A percentile compares a stretch with the other conserved stretches of the same genome.
phyloP scores from a whole-genome alignment of 2,113 vertebrate species.

The Corydoras sp. region DNA sequence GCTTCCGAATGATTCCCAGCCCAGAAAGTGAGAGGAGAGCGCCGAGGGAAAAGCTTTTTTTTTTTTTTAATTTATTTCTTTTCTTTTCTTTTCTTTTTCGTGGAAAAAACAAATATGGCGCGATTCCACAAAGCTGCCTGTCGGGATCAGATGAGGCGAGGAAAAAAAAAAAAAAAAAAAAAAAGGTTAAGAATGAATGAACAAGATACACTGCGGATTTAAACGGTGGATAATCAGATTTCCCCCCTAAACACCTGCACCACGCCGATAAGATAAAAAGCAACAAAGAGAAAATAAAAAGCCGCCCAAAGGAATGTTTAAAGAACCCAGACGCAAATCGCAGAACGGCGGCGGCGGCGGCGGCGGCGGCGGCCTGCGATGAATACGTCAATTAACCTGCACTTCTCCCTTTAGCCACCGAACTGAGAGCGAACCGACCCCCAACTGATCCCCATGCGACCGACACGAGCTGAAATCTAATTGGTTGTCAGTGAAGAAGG shows the following conservation, averaged over 20 bases:
- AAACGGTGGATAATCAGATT: slow-evolving; percentile 63
- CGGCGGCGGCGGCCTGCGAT: background rate
- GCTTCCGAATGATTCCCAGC: slow-evolving; percentile 39
- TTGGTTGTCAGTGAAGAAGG: no score
- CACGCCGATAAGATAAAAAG: slow-evolving; percentile 58
- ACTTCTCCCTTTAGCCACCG: slow-evolving; percentile 16
- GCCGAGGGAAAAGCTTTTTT: slow-evolving; percentile 49
- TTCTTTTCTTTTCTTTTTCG: no score
- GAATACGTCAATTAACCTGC: slow-evolving; percentile 54
- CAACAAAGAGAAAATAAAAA: slow-evolving; percentile 34
- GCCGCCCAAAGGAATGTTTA: slow-evolving; percentile 32
- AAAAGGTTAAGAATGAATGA: slow-evolving; percentile 7
- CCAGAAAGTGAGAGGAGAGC: background rate
- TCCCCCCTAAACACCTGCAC: slow-evolving; percentile 55
- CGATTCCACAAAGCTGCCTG: slow-evolving; percentile 47
- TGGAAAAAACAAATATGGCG: slow-evolving; percentile 26
- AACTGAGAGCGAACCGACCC: background rate
- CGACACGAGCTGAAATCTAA: no score
- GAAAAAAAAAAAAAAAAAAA: background rate
- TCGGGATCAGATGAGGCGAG: slow-evolving; percentile 13
- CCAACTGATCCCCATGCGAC: no score
- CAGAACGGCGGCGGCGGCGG: slow-evolving; percentile 14
- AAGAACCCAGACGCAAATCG: slow-evolving; percentile 40
- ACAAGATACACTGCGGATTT: slow-evolving; percentile 47
- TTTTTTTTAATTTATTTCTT: background rate